Evolutionary conservation across 2,113 vertebrate genomes (phyloP).

Genomic region (Dasypus novemcinctus): DNA sequence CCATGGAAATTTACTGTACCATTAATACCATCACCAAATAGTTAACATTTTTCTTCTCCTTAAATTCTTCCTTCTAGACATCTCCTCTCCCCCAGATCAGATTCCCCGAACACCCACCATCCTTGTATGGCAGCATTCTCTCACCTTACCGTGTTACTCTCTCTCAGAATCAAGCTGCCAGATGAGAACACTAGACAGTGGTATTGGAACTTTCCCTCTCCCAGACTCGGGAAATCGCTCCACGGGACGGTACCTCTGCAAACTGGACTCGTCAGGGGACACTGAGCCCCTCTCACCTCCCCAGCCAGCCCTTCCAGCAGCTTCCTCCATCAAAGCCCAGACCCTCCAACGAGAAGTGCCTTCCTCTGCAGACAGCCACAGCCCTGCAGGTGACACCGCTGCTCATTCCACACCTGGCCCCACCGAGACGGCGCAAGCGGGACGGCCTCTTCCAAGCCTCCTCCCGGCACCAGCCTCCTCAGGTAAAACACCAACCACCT

Average conservation of each 20-base stretch:
- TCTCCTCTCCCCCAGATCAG: slow-evolving; percentile 63
- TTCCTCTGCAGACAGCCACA: slow-evolving; percentile 82
- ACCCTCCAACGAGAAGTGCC: slow-evolving; percentile 89
- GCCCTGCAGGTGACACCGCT: slow-evolving; percentile 76
- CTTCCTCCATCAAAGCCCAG: slow-evolving; percentile 83
- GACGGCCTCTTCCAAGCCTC: slow-evolving; percentile 82
- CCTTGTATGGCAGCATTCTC: background rate
- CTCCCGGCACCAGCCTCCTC: slow-evolving; percentile 86
- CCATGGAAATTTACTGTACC: background rate
- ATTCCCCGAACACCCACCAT: slow-evolving; percentile 65
- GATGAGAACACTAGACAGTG: slow-evolving; percentile 95
- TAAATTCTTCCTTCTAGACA: slow-evolving; percentile 65
- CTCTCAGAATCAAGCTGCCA: slow-evolving; percentile 91
- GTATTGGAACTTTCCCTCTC: slow-evolving; percentile 95
- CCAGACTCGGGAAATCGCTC: slow-evolving; percentile 89
- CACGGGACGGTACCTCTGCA: slow-evolving; percentile 83
- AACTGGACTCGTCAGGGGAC: slow-evolving; percentile 83
- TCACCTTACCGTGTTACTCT: slow-evolving; percentile 77
- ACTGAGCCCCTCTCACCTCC: slow-evolving; percentile 63
- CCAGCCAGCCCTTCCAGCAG: slow-evolving; percentile 71
- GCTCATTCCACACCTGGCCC: slow-evolving; percentile 89
- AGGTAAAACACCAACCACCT: slow-evolving; percentile 84
- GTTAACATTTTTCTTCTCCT: slow-evolving; percentile 38
- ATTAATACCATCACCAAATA: background rate
- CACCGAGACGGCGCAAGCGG: slow-evolving; percentile 79